Conservation (phyloP, 2,113 vertebrate genomes). For the Tor tambroides region DNA sequence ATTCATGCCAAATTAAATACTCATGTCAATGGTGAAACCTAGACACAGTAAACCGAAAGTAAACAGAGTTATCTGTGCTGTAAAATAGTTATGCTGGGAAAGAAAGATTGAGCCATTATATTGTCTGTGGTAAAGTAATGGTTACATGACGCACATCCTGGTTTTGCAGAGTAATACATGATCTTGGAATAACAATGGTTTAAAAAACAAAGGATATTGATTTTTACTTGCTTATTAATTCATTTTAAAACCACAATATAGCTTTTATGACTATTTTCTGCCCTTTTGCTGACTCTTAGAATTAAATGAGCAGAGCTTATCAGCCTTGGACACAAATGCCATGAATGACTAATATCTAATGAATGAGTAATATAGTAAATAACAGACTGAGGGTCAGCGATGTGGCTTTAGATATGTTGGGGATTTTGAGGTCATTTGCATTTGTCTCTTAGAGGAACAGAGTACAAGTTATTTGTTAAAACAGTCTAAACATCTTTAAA, state of each 20-base stretch:
- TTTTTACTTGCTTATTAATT: too few species aligned
- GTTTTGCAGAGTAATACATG: neutral
- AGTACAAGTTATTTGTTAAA: neutral
- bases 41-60: neutral
- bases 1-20: neutral
- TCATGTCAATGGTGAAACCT: neutral
- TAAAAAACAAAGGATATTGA: neutral
- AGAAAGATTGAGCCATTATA: neutral
- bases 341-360: neutral
- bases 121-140: neutral
- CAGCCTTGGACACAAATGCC: neutral
- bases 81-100: too few species aligned
- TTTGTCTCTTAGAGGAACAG: neutral
- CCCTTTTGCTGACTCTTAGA: neutral
- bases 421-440: neutral
- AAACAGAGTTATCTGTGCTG: too few species aligned
- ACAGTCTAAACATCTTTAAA: neutral
- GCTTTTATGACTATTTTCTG: neutral
- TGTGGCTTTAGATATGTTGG: neutral
- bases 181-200: neutral
- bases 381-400: neutral
- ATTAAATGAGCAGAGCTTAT: neutral
- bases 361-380: neutral
- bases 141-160: neutral
- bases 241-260: neutral